Evolutionary conservation across 2,113 vertebrate species (phyloP).

Genomic region (Lipotes vexillifer): DNA sequence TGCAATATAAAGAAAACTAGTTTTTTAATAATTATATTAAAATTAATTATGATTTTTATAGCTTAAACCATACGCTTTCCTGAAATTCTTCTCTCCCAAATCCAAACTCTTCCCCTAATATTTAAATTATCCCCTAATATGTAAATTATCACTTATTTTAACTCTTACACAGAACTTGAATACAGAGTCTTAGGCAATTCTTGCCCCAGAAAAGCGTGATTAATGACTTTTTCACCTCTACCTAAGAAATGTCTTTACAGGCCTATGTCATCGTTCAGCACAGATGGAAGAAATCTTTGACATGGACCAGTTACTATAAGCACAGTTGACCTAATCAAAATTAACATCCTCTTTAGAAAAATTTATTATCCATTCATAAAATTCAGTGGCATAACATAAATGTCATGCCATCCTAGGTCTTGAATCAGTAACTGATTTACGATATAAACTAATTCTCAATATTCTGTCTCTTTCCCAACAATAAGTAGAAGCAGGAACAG

Average conservation of each 20-base stretch:
- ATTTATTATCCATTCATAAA: slow-evolving; percentile 44
- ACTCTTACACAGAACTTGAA: neutral
- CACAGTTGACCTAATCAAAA: neutral
- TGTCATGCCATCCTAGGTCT: neutral
- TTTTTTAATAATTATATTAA: neutral
- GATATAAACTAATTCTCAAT: slow-evolving; percentile 69
- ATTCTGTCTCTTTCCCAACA: slow-evolving; percentile 68
- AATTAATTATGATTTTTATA: neutral
- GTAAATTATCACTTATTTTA: neutral
- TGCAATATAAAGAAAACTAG: neutral
- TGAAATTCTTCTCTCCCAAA: neutral
- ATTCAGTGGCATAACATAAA: neutral
- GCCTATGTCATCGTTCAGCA: neutral
- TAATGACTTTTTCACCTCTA: neutral
- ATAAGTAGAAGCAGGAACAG: slow-evolving; percentile 66
- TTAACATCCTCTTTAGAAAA: slow-evolving; percentile 15
- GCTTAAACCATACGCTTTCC: neutral
- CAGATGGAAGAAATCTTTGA: neutral
- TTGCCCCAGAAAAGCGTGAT: neutral
- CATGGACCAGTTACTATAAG: neutral
- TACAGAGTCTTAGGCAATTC: neutral
- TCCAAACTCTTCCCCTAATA: neutral
- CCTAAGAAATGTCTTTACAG: neutral
- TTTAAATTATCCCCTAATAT: neutral
- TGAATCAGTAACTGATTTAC: slow-evolving; percentile 69